Base-by-base conservation (phyloP, 2,888 invertebrate species). In the Pachydiplax longipennis region DNA sequence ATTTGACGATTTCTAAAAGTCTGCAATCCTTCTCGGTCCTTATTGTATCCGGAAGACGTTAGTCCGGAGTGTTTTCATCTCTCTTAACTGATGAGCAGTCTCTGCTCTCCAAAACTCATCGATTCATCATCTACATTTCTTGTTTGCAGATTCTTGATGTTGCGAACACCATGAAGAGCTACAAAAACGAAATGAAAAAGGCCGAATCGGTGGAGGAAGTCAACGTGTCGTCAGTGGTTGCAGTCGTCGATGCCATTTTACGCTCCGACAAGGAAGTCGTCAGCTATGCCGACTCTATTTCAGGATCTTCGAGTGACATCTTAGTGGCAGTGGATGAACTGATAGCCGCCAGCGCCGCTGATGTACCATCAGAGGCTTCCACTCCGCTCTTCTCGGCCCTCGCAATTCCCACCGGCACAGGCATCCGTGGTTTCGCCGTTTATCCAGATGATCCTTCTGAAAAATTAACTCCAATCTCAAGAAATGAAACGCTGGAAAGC, bases 201-300 rank as follows among this genome's bases (percentile, higher is more conserved):
- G 25, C 25, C 82, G 13, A 22, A 65, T n/a, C n/a, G 22, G 22
- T 18, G 44, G 18, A 53, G 48, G 5, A 35, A 5, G 12, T 91
- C 35, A 91, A 91, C 80, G 22, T 91, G 18, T 81, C 90, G 31
- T 31, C 87, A 10, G 40, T 91, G 13, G 91, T 83, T 12, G 90
- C 80, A n/a, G 61, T 91, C 48, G 82, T 91, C 18, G 81, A 90
- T 12, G 53, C 81, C 31, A 31, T 73, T 12, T 31, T 73, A 73
- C 25, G 31, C 0, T 73, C 73, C 25, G 73, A 31, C 13, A 31
- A 13, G 31, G 31, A 73, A 3, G 73, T 31, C 73, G 73, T 73
- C 73, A 73, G 2, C 4, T 2, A 13, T 13, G 73, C 73, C 12
- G 73, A 73, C 73, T 2, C 73, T 15, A 12, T 73, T 25, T 25